Evolutionary conservation across 2,113 vertebrate species (phyloP).

Genomic region (Melanocharis versteri): DNA sequence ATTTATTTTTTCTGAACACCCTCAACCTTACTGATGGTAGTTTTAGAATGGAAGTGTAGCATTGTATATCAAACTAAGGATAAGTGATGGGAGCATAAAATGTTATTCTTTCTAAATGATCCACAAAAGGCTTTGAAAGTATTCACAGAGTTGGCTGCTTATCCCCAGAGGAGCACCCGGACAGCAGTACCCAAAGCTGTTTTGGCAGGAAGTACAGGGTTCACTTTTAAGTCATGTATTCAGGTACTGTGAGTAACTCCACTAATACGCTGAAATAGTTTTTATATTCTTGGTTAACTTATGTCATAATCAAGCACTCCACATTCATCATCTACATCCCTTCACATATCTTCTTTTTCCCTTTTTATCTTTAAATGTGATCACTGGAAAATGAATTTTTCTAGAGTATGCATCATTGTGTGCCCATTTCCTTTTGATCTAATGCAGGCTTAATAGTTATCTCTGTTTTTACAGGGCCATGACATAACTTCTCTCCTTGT

Average conservation of each 20-base stretch:
- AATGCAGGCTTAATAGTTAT: not conserved
- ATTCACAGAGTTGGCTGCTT: not conserved
- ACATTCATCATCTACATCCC: not conserved
- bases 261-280: not conserved
- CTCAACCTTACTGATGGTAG: not conserved
- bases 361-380: not conserved
- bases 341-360: not conserved
- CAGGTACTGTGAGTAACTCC: not conserved
- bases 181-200: not conserved
- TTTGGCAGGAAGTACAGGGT: not conserved
- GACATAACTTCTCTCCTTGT: not conserved
- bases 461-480: not conserved
- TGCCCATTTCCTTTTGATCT: not conserved
- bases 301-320: not conserved
- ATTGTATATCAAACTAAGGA: not conserved
- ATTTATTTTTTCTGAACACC: not conserved
- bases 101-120: not conserved
- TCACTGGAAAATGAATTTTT: not conserved
- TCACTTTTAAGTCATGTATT: not conserved
- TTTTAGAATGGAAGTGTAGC: not conserved
- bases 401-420: not conserved
- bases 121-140: not conserved
- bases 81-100: not conserved
- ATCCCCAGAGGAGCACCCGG: not conserved
- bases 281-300: not conserved